Evolutionary conservation across 2,888 invertebrate species (phyloP), one percentile per base, ranked within the genome.

Genomic region (Nyleta sp.): DNA sequence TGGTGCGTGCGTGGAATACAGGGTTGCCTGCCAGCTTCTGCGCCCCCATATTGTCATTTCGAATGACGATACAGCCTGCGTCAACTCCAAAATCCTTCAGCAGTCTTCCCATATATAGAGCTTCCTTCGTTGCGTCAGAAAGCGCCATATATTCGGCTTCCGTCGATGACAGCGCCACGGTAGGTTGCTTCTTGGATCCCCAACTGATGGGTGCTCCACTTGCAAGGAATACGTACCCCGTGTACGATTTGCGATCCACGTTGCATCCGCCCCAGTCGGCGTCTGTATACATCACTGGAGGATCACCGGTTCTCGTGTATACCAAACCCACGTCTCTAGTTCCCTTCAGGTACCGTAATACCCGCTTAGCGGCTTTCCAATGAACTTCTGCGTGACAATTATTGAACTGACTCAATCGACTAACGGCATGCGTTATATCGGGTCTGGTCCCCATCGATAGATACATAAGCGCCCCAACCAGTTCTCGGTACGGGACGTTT

Each of bases 101-200:
- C 10, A 62, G 13, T 17, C 38, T 35, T 2, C 13, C 6, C 24
- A 62, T 18, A 22, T 50, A 33, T 11, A 62, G 13, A 0, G 50
- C 50, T 20, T 62, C 62, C 20, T 50, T 62, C 0, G 33, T 46
- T 7, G 50, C 15, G 2, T 62, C 50, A 11, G 33, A 46, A 10
- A 62, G 10, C 0, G 38, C 38, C 62, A 62, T 62, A 7, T 62
- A 50, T 18, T 50, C 50, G 2, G 38, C 62, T 6, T 62, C 50
- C 7, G 62, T 62, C 3, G 62, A 38, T 1, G 62, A 62, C 3
- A 48, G 7, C 0, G 60, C 60, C 1, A 60, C 48, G 7, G 60
- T 17, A 7, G 17, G 60, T 24, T 60, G 60, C n/a, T 60, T 33
- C 11, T 35, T 46, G 18, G 60, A 53, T 10, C 33, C 52, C 48